phyloP scores from a whole-genome alignment of 1,140 invertebrate genomes.

The Drosophila sturtevanti region DNA sequence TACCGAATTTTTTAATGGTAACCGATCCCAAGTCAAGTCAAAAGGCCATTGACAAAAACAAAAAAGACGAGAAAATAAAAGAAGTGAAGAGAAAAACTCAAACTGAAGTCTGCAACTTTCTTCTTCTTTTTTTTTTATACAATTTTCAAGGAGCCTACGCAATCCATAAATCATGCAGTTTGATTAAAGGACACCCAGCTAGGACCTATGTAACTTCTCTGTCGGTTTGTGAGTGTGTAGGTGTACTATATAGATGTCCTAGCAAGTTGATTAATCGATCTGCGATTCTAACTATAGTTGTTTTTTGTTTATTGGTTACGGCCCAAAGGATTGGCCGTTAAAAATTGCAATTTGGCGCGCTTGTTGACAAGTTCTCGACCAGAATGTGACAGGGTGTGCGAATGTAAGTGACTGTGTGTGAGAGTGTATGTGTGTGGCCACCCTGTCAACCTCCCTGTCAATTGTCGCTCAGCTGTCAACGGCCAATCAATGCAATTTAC shows the following conservation, averaged over 20 bases:
- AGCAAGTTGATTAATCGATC: constrained; percentile 64
- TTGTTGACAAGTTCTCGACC: constrained; percentile 58
- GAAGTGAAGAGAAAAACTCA: background rate
- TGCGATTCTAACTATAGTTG: background rate
- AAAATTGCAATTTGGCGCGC: constrained; percentile 69
- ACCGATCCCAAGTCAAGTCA: constrained; percentile 60
- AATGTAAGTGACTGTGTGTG: background rate
- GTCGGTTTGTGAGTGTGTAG: too few species aligned
- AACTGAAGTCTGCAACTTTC: constrained; percentile 23
- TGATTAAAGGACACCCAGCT: constrained; percentile 64
- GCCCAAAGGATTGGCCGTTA: constrained; percentile 68
- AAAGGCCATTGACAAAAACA: constrained; percentile 59
- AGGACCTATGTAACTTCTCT: constrained; percentile 19
- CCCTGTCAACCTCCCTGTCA: constrained; percentile 43
- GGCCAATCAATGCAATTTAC: constrained; percentile 76
- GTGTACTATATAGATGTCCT: constrained; percentile 54
- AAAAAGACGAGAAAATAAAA: constrained; percentile 21
- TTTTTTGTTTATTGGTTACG: constrained; percentile 2
- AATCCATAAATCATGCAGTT: constrained; percentile 66
- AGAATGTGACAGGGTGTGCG: constrained; percentile 12
- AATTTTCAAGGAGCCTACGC: constrained; percentile 33
- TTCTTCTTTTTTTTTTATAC: too few species aligned
- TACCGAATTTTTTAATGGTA: constrained; percentile 69
- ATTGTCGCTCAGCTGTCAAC: constrained; percentile 70
- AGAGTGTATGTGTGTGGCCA: constrained; percentile 50